phyloP scores from a whole-genome alignment of 1,140 invertebrate species.

The Psilanteris sp. region DNA sequence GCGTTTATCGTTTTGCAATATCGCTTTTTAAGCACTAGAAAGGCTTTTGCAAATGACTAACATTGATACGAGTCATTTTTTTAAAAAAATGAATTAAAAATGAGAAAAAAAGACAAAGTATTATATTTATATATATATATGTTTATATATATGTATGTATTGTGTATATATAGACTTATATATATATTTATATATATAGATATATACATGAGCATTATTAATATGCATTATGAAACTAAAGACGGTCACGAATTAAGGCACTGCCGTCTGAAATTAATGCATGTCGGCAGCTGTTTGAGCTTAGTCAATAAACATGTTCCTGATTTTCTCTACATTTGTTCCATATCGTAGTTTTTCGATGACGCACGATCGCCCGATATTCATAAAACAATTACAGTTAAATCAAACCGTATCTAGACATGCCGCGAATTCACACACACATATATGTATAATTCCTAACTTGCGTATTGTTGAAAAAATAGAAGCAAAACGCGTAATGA shows the following conservation, averaged over 20 bases:
- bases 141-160: background rate
- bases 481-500: constrained; percentile 73
- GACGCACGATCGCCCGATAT: constrained; percentile 18
- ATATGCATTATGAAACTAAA: constrained; percentile 26
- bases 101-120: constrained; percentile 3
- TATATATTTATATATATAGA: no score
- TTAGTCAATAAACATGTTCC: constrained; percentile 70
- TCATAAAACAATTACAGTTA: constrained; percentile 14
- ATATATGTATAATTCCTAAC: constrained; percentile 51
- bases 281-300: constrained; percentile 61
- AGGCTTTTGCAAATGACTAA: constrained; percentile 55
- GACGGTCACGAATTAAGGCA: constrained; percentile 56
- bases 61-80: constrained; percentile 41
- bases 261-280: constrained; percentile 53
- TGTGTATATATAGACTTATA: no score
- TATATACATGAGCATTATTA: constrained; percentile 29
- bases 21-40: constrained; percentile 59
- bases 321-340: constrained; percentile 70
- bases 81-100: constrained; percentile 27
- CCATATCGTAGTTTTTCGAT: constrained; percentile 63
- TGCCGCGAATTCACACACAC: constrained; percentile 47
- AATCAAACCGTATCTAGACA: constrained; percentile 67
- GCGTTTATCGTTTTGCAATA: constrained; percentile 60
- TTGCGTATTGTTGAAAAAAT: constrained; percentile 73
- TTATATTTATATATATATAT: constrained; percentile 18